Evolutionary conservation across 2,888 invertebrate species (phyloP).

Genomic region (Chloroclysta siterata): DNA sequence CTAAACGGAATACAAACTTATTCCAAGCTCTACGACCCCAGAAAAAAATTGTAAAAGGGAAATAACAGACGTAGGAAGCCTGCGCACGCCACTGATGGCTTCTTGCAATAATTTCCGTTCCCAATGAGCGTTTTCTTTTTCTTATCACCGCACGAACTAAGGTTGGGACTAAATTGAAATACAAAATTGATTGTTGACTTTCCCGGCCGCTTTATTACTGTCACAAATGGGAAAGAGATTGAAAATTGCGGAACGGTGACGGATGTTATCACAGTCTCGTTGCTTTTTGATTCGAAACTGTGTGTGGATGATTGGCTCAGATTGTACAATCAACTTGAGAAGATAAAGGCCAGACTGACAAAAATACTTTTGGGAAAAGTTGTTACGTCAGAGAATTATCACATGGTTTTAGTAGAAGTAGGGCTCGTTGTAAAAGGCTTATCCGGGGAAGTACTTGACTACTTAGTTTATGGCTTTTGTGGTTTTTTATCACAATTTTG

Average conservation of each 20-base stretch:
- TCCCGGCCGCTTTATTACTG: slow-evolving; percentile 84
- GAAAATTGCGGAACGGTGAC: slow-evolving; percentile 76
- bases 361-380: no score
- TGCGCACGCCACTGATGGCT: slow-evolving; percentile 80
- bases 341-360: neutral
- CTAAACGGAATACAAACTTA: neutral
- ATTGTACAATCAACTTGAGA: slow-evolving; percentile 1
- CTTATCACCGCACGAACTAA: slow-evolving; percentile 83
- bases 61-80: slow-evolving; percentile 54
- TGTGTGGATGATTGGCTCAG: slow-evolving; percentile 50
- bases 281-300: slow-evolving; percentile 59
- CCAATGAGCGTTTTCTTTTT: slow-evolving; percentile 84
- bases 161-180: slow-evolving; percentile 85
- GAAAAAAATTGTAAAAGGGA: slow-evolving; percentile 56
- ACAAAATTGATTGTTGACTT: slow-evolving; percentile 86
- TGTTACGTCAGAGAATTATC: no score
- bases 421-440: no score
- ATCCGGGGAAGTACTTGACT: no score
- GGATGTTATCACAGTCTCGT: slow-evolving; percentile 59
- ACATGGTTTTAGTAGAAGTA: no score
- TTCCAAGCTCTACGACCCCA: slow-evolving; percentile 6
- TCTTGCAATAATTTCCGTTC: slow-evolving; percentile 86
- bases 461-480: no score
- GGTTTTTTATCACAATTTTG: no score
- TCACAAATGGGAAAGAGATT: slow-evolving; percentile 83